phyloP scores from a whole-genome alignment of 2,113 vertebrate genomes.

The Climacteris rufus region DNA sequence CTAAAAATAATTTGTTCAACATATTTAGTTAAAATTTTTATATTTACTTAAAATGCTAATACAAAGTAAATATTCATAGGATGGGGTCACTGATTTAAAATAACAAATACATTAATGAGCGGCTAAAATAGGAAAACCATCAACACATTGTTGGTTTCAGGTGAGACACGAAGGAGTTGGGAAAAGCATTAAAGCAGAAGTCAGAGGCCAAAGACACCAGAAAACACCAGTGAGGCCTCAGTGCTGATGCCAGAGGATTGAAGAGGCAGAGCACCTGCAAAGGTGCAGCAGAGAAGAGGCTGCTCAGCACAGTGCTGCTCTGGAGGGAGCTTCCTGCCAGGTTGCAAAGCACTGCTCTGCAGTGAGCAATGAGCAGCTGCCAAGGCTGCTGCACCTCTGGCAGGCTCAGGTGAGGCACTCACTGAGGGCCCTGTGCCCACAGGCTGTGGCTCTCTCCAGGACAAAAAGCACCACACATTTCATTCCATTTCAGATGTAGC shows the following conservation, averaged over 20 bases:
- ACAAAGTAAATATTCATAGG: background rate
- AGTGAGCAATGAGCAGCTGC: background rate
- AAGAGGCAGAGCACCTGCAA: background rate
- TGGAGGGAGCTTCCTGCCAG: too few relatives aligned
- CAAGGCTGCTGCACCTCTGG: background rate
- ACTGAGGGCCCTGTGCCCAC: too few relatives aligned
- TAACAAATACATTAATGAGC: background rate
- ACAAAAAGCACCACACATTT: background rate
- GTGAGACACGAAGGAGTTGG: background rate
- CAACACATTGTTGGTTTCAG: fast-evolving
- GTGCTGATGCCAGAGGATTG: fast-evolving
- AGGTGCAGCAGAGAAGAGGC: background rate
- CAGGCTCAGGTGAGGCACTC: too few relatives aligned
- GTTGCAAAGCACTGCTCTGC: background rate
- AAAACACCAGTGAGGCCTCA: background rate
- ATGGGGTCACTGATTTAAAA: background rate
- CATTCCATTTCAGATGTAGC: background rate
- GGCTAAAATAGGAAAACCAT: background rate
- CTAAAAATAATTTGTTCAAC: background rate
- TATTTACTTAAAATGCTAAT: background rate
- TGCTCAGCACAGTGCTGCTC: background rate
- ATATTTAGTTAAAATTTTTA: too few relatives aligned
- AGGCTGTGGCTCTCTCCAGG: fast-evolving
- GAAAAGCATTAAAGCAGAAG: background rate
- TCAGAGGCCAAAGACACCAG: background rate